Percentiles rank a stretch among this genome's conserved stretches.
Evolutionary conservation across 2,797 vertebrate genomes (phyloP).

Genomic region (Epinephelus malabaricus): DNA sequence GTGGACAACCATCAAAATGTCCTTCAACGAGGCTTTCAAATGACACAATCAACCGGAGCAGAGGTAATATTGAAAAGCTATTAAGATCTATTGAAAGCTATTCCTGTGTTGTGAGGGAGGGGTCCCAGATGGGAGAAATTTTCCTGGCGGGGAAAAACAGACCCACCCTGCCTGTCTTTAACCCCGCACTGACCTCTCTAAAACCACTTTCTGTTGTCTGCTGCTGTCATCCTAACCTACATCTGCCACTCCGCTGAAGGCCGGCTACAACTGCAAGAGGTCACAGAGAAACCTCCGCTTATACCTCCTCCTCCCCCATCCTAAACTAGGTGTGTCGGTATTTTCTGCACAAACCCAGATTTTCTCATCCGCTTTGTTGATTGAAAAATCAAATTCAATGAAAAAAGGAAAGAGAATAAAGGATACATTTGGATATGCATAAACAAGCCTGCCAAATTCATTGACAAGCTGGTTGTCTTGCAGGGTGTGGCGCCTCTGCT

Average conservation of each 20-base stretch:
- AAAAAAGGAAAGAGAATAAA: constrained; percentile 5
- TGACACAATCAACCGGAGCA: constrained; percentile 17
- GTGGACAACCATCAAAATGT: background rate
- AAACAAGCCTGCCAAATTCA: constrained; percentile 37
- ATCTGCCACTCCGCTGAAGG: constrained; percentile 54
- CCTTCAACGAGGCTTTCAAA: background rate
- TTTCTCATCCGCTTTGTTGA: background rate
- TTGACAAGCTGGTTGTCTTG: constrained; percentile 52
- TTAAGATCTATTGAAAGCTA: constrained; percentile 40
- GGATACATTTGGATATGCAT: background rate
- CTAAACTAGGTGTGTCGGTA: background rate
- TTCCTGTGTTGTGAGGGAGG: constrained; percentile 51
- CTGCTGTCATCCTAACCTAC: constrained; percentile 61
- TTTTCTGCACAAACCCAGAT: background rate
- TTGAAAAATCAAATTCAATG: background rate
- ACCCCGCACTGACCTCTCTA: constrained; percentile 62
- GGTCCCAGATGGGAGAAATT: constrained; percentile 71
- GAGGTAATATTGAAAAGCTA: constrained; percentile 22
- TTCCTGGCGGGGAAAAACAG: constrained; percentile 69
- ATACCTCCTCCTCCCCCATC: background rate
- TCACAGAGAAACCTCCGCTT: constrained; percentile 10
- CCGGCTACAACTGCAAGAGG: constrained; percentile 18
- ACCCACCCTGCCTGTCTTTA: constrained; percentile 76
- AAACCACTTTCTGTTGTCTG: constrained; percentile 57
- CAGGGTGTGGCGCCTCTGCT: constrained; percentile 70